These are phyloP conservation scores for Aplysia californica DNA, from an alignment of 1,140 invertebrate species.

Conservation along the genomic window DNA sequence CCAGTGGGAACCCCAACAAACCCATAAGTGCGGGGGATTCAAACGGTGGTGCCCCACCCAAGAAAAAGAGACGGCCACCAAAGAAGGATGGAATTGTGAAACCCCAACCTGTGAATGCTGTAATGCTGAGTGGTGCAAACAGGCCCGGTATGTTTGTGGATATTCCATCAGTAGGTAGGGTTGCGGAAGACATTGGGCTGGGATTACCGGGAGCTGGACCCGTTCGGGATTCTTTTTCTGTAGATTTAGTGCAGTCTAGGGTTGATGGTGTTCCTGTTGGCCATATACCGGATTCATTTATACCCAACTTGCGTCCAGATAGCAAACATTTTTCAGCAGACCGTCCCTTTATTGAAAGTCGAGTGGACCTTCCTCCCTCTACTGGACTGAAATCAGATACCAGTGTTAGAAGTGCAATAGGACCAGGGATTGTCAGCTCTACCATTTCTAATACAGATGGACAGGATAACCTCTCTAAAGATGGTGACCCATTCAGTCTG, in stretches of 20 bases:
- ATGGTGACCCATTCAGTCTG: constrained; percentile 28
- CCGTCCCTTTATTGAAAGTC: constrained; percentile 14
- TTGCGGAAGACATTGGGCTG: too few species aligned
- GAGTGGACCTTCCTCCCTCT: too few species aligned
- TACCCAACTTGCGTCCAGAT: constrained; percentile 7
- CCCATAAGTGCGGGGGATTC: constrained; percentile 7
- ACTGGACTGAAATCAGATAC: not conserved
- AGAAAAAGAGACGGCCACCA: constrained; percentile 53
- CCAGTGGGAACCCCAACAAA: constrained; percentile 40
- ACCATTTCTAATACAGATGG: constrained; percentile 16
- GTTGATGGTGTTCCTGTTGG: not conserved
- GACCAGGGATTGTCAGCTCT: constrained; percentile 27
- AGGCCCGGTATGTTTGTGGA: too few species aligned
- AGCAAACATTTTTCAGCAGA: constrained; percentile 27
- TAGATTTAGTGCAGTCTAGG: not conserved
- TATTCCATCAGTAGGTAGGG: too few species aligned
- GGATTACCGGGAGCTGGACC: too few species aligned
- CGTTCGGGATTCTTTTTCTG: not conserved
- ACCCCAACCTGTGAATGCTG: constrained; percentile 30
- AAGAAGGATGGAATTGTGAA: constrained; percentile 47
- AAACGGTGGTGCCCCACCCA: constrained; percentile 58
- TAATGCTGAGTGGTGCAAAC: too few species aligned
- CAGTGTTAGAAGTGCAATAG: constrained; percentile 22
- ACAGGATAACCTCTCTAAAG: constrained; percentile 64
- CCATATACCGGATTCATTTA: constrained; percentile 18